A percentile compares a stretch with the other conserved stretches of the same genome.
Evolutionary conservation across 2,113 vertebrate species (phyloP).

Genomic region (Asarcornis scutulata): DNA sequence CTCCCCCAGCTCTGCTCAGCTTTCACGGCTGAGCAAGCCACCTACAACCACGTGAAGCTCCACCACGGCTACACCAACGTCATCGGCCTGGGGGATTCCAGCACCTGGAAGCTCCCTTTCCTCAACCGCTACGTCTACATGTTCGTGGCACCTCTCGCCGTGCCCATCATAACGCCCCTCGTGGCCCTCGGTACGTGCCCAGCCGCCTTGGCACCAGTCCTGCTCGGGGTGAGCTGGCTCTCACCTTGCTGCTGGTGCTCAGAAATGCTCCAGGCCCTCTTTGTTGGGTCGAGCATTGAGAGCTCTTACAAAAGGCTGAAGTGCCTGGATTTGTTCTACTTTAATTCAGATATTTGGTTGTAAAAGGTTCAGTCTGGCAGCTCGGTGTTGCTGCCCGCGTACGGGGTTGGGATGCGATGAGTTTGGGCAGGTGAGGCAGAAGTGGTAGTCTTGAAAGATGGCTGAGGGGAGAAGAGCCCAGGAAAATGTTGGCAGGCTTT

Average conservation of each 20-base stretch:
- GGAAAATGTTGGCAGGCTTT: background rate
- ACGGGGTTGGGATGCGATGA: background rate
- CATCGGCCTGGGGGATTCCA: slow-evolving; percentile 91
- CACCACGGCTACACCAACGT: slow-evolving; percentile 93
- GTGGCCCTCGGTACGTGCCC: slow-evolving; percentile 83
- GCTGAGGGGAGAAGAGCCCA: background rate
- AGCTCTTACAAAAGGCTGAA: background rate
- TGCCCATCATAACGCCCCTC: slow-evolving; percentile 88
- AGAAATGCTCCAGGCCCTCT: background rate
- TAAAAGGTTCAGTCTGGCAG: accelerated
- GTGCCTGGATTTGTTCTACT: background rate
- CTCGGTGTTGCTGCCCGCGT: background rate
- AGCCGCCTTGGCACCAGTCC: background rate
- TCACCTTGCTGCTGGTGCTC: background rate
- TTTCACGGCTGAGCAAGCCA: slow-evolving; percentile 80
- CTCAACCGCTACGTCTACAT: slow-evolving; percentile 88
- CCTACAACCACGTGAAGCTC: slow-evolving; percentile 87
- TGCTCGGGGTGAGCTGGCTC: background rate
- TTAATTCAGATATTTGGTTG: background rate
- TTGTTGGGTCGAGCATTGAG: background rate
- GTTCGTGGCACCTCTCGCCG: slow-evolving; percentile 84
- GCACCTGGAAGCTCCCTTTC: slow-evolving; percentile 87
- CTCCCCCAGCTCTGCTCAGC: slow-evolving; percentile 85
- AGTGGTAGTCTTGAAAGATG: background rate
- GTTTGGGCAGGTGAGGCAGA: background rate